A percentile compares a stretch with the other conserved stretches of the same genome.
phyloP scores from a whole-genome alignment of 2,888 invertebrate species.

The Nephrotoma guestfalica region DNA sequence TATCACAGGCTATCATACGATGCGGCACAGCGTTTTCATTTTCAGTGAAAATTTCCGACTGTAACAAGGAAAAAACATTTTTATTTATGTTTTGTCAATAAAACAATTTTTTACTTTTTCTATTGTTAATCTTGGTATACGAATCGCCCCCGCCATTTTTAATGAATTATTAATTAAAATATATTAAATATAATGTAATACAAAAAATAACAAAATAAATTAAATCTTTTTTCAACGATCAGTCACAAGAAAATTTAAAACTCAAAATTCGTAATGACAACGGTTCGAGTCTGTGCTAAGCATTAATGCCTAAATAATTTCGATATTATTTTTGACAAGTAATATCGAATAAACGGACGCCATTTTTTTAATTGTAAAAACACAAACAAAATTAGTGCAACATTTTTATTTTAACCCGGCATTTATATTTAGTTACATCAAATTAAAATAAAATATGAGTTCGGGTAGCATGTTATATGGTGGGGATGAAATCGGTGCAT shows the following conservation, averaged over 20 bases:
- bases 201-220: background rate
- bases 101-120: background rate
- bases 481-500: slow-evolving; percentile 96
- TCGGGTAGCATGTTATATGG: slow-evolving; percentile 63
- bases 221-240: background rate
- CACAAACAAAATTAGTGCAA: background rate
- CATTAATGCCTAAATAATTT: background rate
- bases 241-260: background rate
- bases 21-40: background rate
- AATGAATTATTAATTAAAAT: background rate
- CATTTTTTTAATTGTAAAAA: background rate
- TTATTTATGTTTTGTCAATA: background rate
- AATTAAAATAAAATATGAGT: slow-evolving; percentile 21
- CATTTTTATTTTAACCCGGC: background rate
- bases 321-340: background rate
- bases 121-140: background rate
- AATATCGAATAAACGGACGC: background rate
- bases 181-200: background rate
- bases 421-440: background rate
- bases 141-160: background rate
- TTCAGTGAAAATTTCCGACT: background rate
- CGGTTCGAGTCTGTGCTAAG: background rate
- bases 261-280: background rate
- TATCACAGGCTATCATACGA: background rate
- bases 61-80: background rate